These are phyloP conservation scores for Zosterops borbonicus DNA, from an alignment of 2,113 vertebrate genomes.

Conservation along the genomic window DNA sequence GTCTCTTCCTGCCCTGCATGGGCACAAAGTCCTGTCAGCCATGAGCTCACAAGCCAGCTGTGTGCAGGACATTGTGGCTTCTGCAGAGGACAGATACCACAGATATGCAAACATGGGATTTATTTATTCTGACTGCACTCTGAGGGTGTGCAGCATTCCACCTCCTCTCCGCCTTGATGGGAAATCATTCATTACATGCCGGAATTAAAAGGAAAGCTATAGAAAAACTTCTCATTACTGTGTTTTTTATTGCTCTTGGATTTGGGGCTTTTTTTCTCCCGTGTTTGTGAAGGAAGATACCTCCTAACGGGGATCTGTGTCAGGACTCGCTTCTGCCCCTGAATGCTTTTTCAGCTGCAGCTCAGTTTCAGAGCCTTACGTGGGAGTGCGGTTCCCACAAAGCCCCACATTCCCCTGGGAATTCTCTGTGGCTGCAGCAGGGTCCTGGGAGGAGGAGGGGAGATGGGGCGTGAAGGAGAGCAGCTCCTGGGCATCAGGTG, in stretches of 20 bases:
- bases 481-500: neutral
- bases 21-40: neutral
- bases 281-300: neutral
- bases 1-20: neutral
- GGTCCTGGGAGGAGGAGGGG: neutral
- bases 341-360: neutral
- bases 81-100: neutral
- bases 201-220: conserved; percentile 39
- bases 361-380: neutral
- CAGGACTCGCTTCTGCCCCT: neutral
- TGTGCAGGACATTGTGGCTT: neutral
- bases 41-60: neutral
- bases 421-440: neutral
- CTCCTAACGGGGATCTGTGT: neutral
- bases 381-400: neutral
- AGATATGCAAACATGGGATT: neutral
- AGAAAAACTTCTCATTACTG: neutral
- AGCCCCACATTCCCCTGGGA: neutral
- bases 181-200: neutral
- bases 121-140: neutral
- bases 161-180: neutral
- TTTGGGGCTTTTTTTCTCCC: accelerated
- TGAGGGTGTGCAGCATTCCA: neutral
- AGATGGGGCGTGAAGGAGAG: neutral
- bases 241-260: neutral